Conservation (phyloP, 2,113 vertebrate species). For the Proteles cristata region DNA sequence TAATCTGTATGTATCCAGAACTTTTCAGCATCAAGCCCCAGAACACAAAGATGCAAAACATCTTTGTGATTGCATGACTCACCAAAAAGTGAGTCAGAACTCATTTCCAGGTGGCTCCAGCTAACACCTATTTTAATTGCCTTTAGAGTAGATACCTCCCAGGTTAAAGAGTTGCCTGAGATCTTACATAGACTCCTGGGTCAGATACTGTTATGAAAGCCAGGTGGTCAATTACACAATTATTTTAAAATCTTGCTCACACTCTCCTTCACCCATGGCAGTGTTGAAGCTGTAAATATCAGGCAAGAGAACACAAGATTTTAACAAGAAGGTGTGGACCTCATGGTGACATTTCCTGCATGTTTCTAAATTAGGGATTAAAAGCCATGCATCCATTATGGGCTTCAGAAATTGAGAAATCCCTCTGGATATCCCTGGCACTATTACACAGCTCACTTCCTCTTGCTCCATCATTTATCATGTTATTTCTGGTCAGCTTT, state of each 20-base stretch:
- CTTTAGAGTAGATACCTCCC: constrained; percentile 45
- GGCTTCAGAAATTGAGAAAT: constrained; percentile 46
- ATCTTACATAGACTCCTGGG: not conserved
- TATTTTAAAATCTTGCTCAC: constrained; percentile 41
- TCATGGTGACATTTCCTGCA: constrained; percentile 59
- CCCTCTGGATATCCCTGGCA: constrained; percentile 58
- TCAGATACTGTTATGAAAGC: constrained; percentile 49
- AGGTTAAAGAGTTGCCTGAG: constrained; percentile 38
- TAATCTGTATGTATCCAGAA: not conserved
- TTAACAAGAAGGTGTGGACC: constrained; percentile 56
- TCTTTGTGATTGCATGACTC: not conserved
- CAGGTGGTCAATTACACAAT: constrained; percentile 56
- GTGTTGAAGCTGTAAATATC: constrained; percentile 3
- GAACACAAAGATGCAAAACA: not conserved
- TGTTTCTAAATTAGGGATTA: constrained; percentile 48
- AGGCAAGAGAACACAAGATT: constrained; percentile 24
- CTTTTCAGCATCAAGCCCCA: not conserved
- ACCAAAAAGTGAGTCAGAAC: not conserved
- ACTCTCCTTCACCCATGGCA: not conserved
- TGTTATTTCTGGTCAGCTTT: constrained; percentile 68
- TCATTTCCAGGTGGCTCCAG: not conserved
- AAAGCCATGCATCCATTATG: not conserved
- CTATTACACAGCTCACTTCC: accelerated
- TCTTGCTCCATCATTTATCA: constrained; percentile 67
- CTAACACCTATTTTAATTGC: constrained; percentile 35